Base-by-base conservation (phyloP, 2,888 invertebrate genomes). In the Rhorus exstirpatorius region DNA sequence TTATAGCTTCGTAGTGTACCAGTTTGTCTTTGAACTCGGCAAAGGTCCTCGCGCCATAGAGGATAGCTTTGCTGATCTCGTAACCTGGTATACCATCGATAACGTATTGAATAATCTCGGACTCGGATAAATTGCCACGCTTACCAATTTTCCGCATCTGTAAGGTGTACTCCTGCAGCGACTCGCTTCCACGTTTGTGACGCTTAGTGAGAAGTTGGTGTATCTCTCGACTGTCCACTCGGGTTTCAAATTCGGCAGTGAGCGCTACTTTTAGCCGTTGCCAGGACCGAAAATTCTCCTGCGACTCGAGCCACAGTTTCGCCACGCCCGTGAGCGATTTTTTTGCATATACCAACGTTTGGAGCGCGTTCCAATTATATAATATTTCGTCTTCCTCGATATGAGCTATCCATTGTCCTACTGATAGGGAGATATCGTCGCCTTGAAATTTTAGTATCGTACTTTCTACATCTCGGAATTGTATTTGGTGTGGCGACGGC, bases 311-410 rank as follows among this genome's bases (percentile, higher is more conserved):
- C 65, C 49, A 51, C n/a, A 67, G 4, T 51, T 55, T 55, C 0
- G 55, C 68, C 14, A 68, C 68, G n/a, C 88, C 90, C 14, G 35
- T 80, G 7, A 88, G 76, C 12, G 75, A 85, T 72, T 88, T 90
- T 78, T 89, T 90, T 1, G 86, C 87, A 78, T 85, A 89, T 10
- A 88, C 84, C 26, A 87, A 79, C 31, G 86, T 87, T 80, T 89
- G 87, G 17, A 88, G 75, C 24, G 88, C 87, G 67, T 83, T 87
- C 87, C 87, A 90, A 24, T 84, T 81, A 24, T 83, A 86, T 12
- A 89, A 21, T n/a, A 70, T 67, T 31, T 86, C 83, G 21, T 84
- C 85, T 26, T 89, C 87, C 80, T 89, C 89, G 63, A 89, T 87
- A 72, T 87, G 87, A 10, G 38, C 46, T 14, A 89, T 84, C 87